These are phyloP conservation scores for Prunella fulvescens DNA, from an alignment of 2,113 vertebrate genomes.

Conservation along the genomic window DNA sequence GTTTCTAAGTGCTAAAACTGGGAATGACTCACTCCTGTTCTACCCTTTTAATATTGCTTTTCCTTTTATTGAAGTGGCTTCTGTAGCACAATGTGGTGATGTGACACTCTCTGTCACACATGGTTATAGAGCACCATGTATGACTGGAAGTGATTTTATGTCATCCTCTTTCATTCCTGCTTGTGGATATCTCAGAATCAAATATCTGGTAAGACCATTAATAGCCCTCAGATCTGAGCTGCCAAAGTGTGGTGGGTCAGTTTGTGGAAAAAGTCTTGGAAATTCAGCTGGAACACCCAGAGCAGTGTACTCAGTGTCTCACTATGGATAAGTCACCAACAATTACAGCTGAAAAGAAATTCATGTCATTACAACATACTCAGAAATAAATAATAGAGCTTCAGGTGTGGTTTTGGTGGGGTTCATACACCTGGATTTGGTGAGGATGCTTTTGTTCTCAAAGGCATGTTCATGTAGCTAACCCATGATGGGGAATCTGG, in stretches of 20 bases:
- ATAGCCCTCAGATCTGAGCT: background rate
- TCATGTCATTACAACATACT: background rate
- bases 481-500: background rate
- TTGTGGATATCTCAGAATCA: background rate
- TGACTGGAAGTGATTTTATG: background rate
- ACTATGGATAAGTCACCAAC: background rate
- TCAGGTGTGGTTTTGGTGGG: fast-evolving
- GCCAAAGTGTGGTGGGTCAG: background rate
- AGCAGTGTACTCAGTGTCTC: background rate
- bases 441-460: background rate
- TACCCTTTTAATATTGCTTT: background rate
- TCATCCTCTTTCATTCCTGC: background rate
- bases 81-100: background rate
- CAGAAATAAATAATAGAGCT: background rate
- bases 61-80: background rate
- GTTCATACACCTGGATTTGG: background rate
- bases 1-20: background rate
- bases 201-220: background rate
- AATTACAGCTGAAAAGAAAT: background rate
- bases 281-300: background rate
- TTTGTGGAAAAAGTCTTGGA: background rate
- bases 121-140: background rate
- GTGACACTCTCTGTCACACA: background rate
- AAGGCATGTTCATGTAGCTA: background rate
- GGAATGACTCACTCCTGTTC: background rate